phyloP scores from a whole-genome alignment of 2,888 invertebrate genomes.

The Chrysotoxum bicinctum region DNA sequence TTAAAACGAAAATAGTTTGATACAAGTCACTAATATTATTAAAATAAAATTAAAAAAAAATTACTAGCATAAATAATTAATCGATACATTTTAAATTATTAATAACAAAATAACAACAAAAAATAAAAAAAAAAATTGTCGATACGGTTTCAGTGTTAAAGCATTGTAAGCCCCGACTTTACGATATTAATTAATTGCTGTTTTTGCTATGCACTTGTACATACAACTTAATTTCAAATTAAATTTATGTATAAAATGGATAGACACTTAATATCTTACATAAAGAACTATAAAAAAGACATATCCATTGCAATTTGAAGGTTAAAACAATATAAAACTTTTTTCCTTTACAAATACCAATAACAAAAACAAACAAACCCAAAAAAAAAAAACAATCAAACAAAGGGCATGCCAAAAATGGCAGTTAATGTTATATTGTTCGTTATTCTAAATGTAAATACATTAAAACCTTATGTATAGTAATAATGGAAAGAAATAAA shows the following conservation, averaged over 20 bases:
- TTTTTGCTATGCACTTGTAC: slow-evolving; percentile 52
- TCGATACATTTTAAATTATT: slow-evolving; percentile 65
- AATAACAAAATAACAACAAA: slow-evolving; percentile 33
- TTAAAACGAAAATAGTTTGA: slow-evolving; percentile 69
- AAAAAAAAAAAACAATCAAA: slow-evolving; percentile 29
- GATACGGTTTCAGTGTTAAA: slow-evolving; percentile 58
- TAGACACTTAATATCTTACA: slow-evolving; percentile 56
- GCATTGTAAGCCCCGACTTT: slow-evolving; percentile 65
- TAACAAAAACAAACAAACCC: slow-evolving; percentile 30
- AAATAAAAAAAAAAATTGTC: slow-evolving; percentile 42
- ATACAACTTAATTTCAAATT: slow-evolving; percentile 46
- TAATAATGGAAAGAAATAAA: slow-evolving; percentile 30
- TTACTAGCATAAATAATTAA: slow-evolving; percentile 59
- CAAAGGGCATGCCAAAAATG: slow-evolving; percentile 56
- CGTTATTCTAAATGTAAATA: slow-evolving; percentile 77
- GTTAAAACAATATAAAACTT: slow-evolving; percentile 46
- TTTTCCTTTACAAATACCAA: slow-evolving; percentile 61
- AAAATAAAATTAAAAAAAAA: slow-evolving; percentile 34
- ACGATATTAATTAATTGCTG: slow-evolving; percentile 60
- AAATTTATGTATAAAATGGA: slow-evolving; percentile 62
- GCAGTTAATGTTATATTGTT: slow-evolving; percentile 76
- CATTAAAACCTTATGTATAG: slow-evolving; percentile 68
- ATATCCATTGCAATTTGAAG: slow-evolving; percentile 72
- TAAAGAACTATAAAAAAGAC: slow-evolving; percentile 60
- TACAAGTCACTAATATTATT: slow-evolving; percentile 68